These are phyloP conservation scores for Sorex maritimensis DNA, from an alignment of 2,797 vertebrate species.

Conservation along the genomic window DNA sequence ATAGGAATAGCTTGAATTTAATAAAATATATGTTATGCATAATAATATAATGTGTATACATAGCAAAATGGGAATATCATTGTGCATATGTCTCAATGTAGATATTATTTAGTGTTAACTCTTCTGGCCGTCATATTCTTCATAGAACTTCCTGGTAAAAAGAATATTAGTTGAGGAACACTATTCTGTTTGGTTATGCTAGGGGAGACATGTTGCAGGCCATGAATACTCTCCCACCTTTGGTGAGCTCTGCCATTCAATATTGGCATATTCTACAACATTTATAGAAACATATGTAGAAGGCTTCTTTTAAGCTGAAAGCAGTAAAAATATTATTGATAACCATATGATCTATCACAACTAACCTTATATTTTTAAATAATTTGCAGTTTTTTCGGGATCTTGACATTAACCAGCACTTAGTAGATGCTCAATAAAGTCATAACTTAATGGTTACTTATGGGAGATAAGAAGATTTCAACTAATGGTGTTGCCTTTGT, in stretches of 20 bases:
- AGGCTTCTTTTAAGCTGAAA: not conserved
- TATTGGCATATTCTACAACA: not conserved
- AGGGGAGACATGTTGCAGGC: not conserved
- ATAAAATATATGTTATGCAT: too few species aligned
- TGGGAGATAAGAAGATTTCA: not conserved
- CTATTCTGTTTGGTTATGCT: not conserved
- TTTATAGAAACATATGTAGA: not conserved
- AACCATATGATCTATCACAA: not conserved
- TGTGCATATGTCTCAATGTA: not conserved
- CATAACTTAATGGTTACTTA: not conserved
- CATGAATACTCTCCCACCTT: not conserved
- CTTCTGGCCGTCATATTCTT: not conserved
- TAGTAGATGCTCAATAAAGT: not conserved
- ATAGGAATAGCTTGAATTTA: too few species aligned
- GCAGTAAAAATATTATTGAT: not conserved
- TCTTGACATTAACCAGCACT: not conserved
- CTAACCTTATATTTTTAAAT: not conserved
- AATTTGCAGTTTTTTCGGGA: not conserved
- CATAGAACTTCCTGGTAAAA: not conserved
- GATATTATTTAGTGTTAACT: not conserved
- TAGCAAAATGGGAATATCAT: too few species aligned
- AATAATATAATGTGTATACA: too few species aligned
- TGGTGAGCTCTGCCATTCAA: not conserved
- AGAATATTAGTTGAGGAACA: not conserved
- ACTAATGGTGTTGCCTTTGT: not conserved